Base-by-base conservation (phyloP, 2,113 vertebrate species). In the Phyllopteryx taeniolatus region DNA sequence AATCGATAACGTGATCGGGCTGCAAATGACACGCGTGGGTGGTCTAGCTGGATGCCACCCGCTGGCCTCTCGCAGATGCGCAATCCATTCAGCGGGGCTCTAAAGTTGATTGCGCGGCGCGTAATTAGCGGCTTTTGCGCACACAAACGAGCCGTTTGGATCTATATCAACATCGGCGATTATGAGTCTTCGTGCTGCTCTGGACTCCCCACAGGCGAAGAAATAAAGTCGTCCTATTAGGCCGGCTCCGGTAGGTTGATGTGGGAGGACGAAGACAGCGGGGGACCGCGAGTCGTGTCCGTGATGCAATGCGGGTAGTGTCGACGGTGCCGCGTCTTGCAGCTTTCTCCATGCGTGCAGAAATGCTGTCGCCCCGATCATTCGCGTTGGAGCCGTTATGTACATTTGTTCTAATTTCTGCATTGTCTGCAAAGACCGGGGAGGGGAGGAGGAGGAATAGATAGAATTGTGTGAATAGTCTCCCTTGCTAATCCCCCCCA, bases 231-330 rank as follows among this genome's bases (percentile, higher is more conserved):
- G 74, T 74, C 5, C 5, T 64, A 80, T 68, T 49, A 82, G 72
- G 64, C 44, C 79, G 61, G 85, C 74, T 78, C 76, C 70, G 70
- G 35, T 39, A 39, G 35, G 78, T 46, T 68, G 75, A 74, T 76
- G 86, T 83, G 84, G 86, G 87, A 83, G 87, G 80, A 82, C 79
- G 83, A 64, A 81, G 80, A 64, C 84, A 83, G 83, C 82, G 75
- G 84, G 87, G 73, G 68, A 80, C 78, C 87, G 80, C 82, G 83
- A 84, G 85, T 88, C 83, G 88, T 86, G 87, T 90, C 88, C 87
- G 90, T 93, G 91, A 92, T 93, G 92, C 92, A 93, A 91, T 93
- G 91, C 92, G 91, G 92, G 90, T 90, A 85, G 79, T 57, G 80
- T 77, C 35, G 35, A 39, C 81, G 84, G 75, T 79, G 73, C 78